Base-by-base conservation (phyloP, 1,140 invertebrate species). In the Papilio glaucus region DNA sequence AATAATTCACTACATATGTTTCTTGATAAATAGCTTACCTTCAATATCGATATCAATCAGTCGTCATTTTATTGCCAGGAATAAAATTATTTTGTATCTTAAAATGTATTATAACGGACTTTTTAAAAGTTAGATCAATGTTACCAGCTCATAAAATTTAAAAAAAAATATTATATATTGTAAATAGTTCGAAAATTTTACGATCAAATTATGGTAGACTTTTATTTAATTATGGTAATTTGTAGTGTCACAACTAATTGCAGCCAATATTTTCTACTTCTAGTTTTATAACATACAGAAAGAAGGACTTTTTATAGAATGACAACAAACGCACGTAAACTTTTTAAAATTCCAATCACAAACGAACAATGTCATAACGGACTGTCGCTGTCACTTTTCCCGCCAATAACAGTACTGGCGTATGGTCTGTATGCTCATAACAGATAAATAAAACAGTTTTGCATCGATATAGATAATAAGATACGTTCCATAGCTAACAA, bases 351-450 rank as follows among this genome's bases (percentile, higher is more conserved):
- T 57, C 49, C 24, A 57, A 57, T 2, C 21, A 57, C 49, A 2
- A 21, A 60, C 21, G 15, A 33, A 12, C 62, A 65, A 65, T 38
- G 62, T 65, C 62, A 65, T 7, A 21, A 9, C n/a, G 9, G 33
- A 65, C 33, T 38, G 15, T n/a, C 13, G n/a, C 62, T 65, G 62
- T 65, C 62, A 65, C 37, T 65, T 65, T 65, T 65, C 62, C 62
- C 62, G 62, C 62, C 62, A 65, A 65, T 65, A 65, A 65, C 62
- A 39, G 62, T 65, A 37, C 15, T 15, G 5, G 61, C 5, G 13
- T 10, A 18, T 65, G 18, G 39, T 39, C 62, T 38, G 62, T 65
- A 65, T 24, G 37, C 37, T 65, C 29, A 29, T 37, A 38, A 37
- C 62, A 65, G 62, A 65, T 65, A 65, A 39, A 65, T 18, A 15